Conservation (phyloP, 1,140 invertebrate species). For the Drosophila albomicans region DNA sequence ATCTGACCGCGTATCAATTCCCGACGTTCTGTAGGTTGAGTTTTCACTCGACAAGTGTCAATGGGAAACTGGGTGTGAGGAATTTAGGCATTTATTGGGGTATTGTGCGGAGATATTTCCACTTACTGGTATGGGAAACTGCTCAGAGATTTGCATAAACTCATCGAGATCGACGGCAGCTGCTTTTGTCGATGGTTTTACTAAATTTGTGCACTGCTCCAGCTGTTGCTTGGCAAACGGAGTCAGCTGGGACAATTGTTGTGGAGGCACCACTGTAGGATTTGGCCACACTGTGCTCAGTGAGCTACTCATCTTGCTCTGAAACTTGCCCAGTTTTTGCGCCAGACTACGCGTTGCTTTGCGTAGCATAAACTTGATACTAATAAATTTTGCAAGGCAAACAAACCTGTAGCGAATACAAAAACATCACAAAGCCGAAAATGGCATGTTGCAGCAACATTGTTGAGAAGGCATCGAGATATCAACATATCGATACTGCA, state of each 20-base stretch:
- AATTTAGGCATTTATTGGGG: neutral
- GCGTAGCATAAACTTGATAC: too few species aligned
- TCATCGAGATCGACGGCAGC: neutral
- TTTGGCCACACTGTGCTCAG: neutral
- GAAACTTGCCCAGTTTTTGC: too few species aligned
- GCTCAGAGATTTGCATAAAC: neutral
- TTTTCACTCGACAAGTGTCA: conserved; percentile 54
- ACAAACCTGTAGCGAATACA: too few species aligned
- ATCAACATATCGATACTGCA: too few species aligned
- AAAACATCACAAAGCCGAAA: too few species aligned
- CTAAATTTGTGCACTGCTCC: neutral
- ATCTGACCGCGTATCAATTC: conserved; percentile 53
- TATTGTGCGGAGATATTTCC: too few species aligned
- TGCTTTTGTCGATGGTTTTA: neutral
- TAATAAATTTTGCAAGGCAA: too few species aligned
- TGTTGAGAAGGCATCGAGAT: too few species aligned
- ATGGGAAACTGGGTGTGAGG: conserved; percentile 33
- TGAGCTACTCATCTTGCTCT: too few species aligned
- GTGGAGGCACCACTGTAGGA: neutral
- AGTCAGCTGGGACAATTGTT: neutral
- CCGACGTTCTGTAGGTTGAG: conserved; percentile 50
- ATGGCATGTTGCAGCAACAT: too few species aligned
- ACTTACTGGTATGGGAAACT: too few species aligned
- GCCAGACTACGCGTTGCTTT: too few species aligned
- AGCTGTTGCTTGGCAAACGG: neutral